Conservation (phyloP, 2,113 vertebrate genomes). For the Siniperca chuatsi region DNA sequence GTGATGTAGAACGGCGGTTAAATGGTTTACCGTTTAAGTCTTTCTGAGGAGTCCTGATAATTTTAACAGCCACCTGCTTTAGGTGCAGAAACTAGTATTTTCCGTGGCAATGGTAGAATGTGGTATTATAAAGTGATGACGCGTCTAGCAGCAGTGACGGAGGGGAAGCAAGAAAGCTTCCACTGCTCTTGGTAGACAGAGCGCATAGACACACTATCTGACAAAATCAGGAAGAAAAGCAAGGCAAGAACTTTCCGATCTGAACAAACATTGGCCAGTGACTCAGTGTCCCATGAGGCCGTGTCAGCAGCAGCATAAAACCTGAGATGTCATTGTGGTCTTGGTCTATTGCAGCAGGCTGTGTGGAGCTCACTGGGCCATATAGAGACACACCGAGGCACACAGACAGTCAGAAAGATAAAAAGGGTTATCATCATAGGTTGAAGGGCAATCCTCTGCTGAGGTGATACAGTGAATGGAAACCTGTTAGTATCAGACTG, state of each 20-base stretch:
- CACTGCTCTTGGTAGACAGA: not conserved
- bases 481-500: slow-evolving; percentile 15
- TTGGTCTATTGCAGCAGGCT: slow-evolving; percentile 8
- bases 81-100: slow-evolving; percentile 4
- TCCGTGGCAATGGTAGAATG: not conserved
- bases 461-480: not conserved
- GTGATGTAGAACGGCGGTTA: slow-evolving; percentile 18
- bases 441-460: slow-evolving; percentile 1
- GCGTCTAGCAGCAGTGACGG: not conserved
- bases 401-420: slow-evolving; percentile 2
- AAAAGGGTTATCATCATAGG: slow-evolving; percentile 7
- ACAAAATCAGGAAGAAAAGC: slow-evolving; percentile 8
- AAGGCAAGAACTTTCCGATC: not conserved
- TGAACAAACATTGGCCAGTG: slow-evolving; percentile 10
- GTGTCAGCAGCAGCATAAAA: slow-evolving; percentile 24
- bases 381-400: not conserved
- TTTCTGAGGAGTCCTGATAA: not conserved
- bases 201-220: not conserved
- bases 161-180: not conserved
- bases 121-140: not conserved
- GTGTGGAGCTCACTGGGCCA: slow-evolving; percentile 14
- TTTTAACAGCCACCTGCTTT: slow-evolving; percentile 9
- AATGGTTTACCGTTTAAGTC: not conserved
- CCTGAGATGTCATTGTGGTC: slow-evolving; percentile 23
- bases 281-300: slow-evolving; percentile 11